phyloP scores from a whole-genome alignment of 2,888 invertebrate genomes.

The Seira ritae region DNA sequence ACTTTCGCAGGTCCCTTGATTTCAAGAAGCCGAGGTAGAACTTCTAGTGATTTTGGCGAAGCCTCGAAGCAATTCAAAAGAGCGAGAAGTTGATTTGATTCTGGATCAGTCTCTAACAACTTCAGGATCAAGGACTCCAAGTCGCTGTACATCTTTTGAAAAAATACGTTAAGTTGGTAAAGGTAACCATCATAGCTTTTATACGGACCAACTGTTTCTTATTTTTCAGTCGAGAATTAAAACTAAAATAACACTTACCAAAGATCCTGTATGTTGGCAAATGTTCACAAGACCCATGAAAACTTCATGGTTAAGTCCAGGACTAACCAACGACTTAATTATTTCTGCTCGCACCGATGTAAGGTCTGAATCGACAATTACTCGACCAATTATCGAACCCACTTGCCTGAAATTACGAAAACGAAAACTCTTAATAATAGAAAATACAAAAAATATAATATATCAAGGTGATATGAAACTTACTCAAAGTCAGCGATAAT shows the following conservation, averaged over 20 bases:
- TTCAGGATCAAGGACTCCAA: slow-evolving; percentile 59
- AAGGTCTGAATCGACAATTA: slow-evolving; percentile 43
- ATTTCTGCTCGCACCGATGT: slow-evolving; percentile 44
- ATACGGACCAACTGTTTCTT: too few species aligned
- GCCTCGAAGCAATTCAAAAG: slow-evolving; percentile 69
- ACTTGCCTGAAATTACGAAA: slow-evolving; percentile 53
- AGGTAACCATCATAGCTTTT: too few species aligned
- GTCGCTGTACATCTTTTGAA: slow-evolving; percentile 63
- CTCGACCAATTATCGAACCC: slow-evolving; percentile 36
- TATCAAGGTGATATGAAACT: slow-evolving; percentile 29
- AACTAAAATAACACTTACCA: slow-evolving; percentile 43
- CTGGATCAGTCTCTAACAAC: slow-evolving; percentile 53
- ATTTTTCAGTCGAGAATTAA: too few species aligned
- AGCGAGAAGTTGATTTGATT: slow-evolving; percentile 60
- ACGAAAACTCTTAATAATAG: slow-evolving; percentile 5
- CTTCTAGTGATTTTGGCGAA: slow-evolving; percentile 48
- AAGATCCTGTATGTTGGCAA: slow-evolving; percentile 51
- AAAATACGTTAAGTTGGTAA: too few species aligned
- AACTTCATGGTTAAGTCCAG: slow-evolving; percentile 34
- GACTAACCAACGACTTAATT: slow-evolving; percentile 44
- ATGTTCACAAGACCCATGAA: slow-evolving; percentile 56
- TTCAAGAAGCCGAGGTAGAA: slow-evolving; percentile 60
- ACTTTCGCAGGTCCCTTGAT: slow-evolving; percentile 52
- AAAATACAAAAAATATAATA: slow-evolving; percentile 10
- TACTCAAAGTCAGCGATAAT: slow-evolving; percentile 69